phyloP scores from a whole-genome alignment of 2,113 vertebrate genomes.

The Ursus arctos region DNA sequence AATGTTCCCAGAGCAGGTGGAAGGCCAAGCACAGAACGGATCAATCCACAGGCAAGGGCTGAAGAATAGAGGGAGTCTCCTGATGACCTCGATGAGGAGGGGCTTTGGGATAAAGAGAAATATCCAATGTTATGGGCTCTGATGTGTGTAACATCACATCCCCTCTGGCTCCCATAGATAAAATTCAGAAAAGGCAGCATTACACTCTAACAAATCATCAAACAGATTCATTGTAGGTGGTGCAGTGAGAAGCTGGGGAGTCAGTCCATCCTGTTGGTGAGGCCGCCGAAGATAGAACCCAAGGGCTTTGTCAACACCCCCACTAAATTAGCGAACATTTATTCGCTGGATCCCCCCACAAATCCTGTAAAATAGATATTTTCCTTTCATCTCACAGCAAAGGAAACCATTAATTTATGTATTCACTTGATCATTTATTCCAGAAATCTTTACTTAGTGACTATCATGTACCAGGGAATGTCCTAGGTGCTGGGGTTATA shows the following conservation, averaged over 20 bases:
- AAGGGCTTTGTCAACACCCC: neutral
- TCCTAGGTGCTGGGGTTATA: neutral
- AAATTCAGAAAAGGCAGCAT: neutral
- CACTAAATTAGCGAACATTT: neutral
- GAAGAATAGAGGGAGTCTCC: neutral
- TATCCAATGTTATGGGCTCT: neutral
- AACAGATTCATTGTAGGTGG: rapidly evolving
- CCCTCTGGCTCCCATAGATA: neutral
- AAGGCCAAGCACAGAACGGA: neutral
- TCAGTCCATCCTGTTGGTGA: neutral
- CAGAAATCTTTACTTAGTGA: neutral
- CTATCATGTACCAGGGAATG: neutral
- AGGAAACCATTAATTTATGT: neutral
- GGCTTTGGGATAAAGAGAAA: neutral
- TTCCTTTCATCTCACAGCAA: neutral
- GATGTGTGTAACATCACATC: neutral
- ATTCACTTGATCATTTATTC: neutral
- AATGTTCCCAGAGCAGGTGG: neutral
- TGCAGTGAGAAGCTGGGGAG: neutral
- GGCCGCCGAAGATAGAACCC: neutral
- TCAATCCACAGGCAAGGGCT: neutral
- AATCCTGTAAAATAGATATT: neutral
- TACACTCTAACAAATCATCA: neutral
- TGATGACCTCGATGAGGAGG: neutral
- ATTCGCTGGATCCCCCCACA: neutral